Base-by-base conservation (phyloP, 2,888 invertebrate species). In the Fragum whitleyi region DNA sequence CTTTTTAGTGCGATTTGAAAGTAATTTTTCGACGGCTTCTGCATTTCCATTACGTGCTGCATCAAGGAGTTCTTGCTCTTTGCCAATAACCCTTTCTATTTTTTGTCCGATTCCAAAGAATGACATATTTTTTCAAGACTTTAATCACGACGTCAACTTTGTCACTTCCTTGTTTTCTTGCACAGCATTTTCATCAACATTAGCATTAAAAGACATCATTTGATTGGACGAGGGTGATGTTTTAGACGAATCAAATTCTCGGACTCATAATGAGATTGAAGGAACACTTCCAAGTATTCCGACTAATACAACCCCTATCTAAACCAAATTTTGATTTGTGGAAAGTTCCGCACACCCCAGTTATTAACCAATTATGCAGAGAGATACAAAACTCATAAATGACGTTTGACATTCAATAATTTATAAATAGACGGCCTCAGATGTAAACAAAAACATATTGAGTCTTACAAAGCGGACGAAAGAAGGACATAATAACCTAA, bases 51-150 rank as follows among this genome's bases (percentile, higher is more conserved):
- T 97, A 92, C 98, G 96, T 90, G 98, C 97, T 91, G 98, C 98
- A 94, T 98, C 98, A 94, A 98, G 95, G 94, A 98, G 96, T 95
- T 98, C 98, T 95, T 98, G 97, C 95, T 98, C 98, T 95, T 98
- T 98, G 94, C 98, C 98, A 98, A 98, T 98, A 9, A 81, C 81
- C 26, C 78, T 79, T 42, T 85, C 83, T 26, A 87, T 29, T 68
- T 83, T 85, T 62, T 78, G 83, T 42, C 83, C 82, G 26, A 83
- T 73, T 55, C 74, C 78, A 28, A 79, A 67, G 47, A 86, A 84
- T 26, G 85, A 79, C 85, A 83, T 87, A 0, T 19, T 62, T 42
- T 61, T 23, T 39, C 9, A 11, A n/a, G 68, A 57, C 36, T 21
- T 68, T 55, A 19, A 16, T 67, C 36, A 51, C 23, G 36, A 19